Percentiles rank a stretch among this genome's conserved stretches.
Evolutionary conservation across 1,140 invertebrate species (phyloP).

Genomic region (Paracyclopina nana): DNA sequence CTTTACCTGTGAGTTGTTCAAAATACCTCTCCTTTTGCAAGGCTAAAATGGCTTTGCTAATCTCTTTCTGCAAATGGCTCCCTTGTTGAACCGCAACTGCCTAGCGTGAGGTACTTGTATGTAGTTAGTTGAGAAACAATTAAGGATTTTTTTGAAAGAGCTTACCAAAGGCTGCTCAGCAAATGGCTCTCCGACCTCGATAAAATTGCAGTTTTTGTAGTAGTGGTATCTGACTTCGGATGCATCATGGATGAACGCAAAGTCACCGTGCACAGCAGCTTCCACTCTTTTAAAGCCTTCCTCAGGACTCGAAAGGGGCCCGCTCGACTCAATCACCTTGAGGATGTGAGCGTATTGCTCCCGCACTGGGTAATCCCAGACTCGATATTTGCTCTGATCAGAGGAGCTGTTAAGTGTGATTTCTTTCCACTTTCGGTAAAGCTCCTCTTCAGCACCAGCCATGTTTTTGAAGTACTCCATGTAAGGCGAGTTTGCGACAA

Average conservation of each 20-base stretch:
- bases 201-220: constrained; percentile 58
- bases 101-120: no score
- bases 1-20: constrained; percentile 7
- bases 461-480: constrained; percentile 76
- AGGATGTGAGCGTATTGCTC: constrained; percentile 74
- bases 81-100: constrained; percentile 15
- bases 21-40: constrained; percentile 16
- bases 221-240: constrained; percentile 52
- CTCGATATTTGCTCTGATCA: constrained; percentile 50
- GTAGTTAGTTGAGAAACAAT: no score
- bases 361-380: constrained; percentile 81
- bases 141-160: no score
- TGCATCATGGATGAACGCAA: constrained; percentile 72
- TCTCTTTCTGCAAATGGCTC: constrained; percentile 4
- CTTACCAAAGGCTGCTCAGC: constrained; percentile 45
- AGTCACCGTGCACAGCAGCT: constrained; percentile 36
- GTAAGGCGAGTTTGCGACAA: constrained; percentile 50
- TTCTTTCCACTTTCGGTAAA: constrained; percentile 32
- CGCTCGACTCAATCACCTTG: constrained; percentile 53
- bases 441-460: constrained; percentile 67
- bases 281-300: constrained; percentile 44
- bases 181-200: constrained; percentile 65
- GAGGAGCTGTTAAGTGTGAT: constrained; percentile 54
- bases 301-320: constrained; percentile 40
- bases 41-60: constrained; percentile 6